Evolutionary conservation across 2,888 invertebrate species (phyloP).

Genomic region (Phengaris arion): DNA sequence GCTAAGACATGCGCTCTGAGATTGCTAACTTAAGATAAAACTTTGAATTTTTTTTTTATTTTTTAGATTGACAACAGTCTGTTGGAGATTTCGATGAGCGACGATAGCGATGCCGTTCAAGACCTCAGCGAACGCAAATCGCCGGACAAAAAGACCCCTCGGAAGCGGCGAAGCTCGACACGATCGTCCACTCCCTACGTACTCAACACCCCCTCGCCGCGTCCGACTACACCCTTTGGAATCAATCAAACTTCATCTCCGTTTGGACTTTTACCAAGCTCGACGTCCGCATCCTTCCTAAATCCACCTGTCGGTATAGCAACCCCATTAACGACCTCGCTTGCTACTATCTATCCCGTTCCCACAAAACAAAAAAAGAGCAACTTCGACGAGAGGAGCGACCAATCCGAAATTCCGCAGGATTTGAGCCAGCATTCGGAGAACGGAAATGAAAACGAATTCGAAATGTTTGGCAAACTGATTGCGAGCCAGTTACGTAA

Average conservation of each 20-base stretch:
- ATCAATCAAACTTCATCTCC: conserved; percentile 59
- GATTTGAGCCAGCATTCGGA: conserved; percentile 73
- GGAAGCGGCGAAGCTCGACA: conserved; percentile 71
- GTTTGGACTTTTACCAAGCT: conserved; percentile 65
- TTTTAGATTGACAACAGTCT: conserved; percentile 71
- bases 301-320: conserved; percentile 75
- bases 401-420: conserved; percentile 64
- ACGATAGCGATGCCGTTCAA: conserved; percentile 73
- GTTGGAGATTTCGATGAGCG: conserved; percentile 70
- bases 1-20: conserved; percentile 43
- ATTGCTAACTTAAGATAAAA: conserved; percentile 40
- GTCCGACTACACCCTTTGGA: conserved; percentile 71
- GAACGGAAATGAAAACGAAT: conserved; percentile 71
- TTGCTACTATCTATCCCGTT: conserved; percentile 69
- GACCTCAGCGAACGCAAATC: conserved; percentile 73
- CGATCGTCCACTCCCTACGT: conserved; percentile 73
- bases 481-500: conserved; percentile 73
- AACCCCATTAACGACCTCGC: conserved; percentile 69
- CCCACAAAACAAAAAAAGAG: conserved; percentile 70
- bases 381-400: conserved; percentile 56
- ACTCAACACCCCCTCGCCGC: conserved; percentile 71
- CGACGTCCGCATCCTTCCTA: conserved; percentile 64
- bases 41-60: conserved; percentile 47
- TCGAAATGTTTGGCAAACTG: conserved; percentile 74
- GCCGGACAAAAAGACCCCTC: conserved; percentile 71